Evolutionary conservation across 2,888 invertebrate species (phyloP).

Genomic region (Synergus umbraculus): DNA sequence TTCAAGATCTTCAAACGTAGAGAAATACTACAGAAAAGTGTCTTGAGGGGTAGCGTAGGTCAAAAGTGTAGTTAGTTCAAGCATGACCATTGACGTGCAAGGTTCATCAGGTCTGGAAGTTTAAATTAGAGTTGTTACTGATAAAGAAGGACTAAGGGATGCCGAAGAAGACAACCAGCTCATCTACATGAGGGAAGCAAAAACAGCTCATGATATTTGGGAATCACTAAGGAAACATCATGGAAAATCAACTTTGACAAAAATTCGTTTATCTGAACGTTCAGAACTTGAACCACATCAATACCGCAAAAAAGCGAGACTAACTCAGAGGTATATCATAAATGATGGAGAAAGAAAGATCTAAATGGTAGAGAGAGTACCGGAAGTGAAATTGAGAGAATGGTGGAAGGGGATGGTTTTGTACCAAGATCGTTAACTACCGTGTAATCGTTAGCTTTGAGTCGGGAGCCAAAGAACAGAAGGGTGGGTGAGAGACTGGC

Average conservation of each 20-base stretch:
- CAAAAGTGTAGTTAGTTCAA: no score
- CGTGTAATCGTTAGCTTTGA: conserved; percentile 73
- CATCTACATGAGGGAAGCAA: conserved; percentile 46
- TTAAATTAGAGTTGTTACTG: no score
- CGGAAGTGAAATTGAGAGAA: conserved; percentile 41
- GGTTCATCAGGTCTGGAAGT: background rate
- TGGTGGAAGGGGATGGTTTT: conserved; percentile 15
- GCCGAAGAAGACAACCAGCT: conserved; percentile 46
- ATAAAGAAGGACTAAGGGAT: no score
- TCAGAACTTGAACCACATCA: no score
- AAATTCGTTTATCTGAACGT: background rate
- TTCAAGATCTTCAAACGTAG: no score
- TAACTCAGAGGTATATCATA: background rate
- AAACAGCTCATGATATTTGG: conserved; percentile 51
- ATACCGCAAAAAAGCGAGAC: no score
- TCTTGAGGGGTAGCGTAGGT: no score
- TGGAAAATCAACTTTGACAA: conserved; percentile 53
- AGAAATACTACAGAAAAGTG: no score
- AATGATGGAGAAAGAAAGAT: conserved; percentile 37
- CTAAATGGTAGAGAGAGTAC: conserved; percentile 46
- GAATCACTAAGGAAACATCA: conserved; percentile 49
- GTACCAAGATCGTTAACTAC: conserved; percentile 68
- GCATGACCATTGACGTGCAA: background rate
- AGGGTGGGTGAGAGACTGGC: conserved; percentile 46
- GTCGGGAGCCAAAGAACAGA: conserved; percentile 56